phyloP scores from a whole-genome alignment of 1,140 invertebrate genomes.

The Aphaenogaster floridana region DNA sequence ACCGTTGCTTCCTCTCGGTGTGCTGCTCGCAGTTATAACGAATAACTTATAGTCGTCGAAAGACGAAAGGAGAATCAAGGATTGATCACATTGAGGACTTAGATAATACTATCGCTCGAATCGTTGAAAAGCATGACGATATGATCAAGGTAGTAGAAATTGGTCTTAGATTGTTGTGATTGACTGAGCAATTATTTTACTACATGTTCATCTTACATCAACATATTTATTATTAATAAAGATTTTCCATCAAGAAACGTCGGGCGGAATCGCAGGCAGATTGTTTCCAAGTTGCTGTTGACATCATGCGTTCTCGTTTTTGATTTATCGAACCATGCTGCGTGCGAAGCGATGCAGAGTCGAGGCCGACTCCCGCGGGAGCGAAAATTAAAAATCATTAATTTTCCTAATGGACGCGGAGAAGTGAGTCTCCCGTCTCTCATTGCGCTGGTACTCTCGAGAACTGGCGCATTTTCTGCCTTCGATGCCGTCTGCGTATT shows the following conservation, averaged over 20 bases:
- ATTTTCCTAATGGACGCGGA: constrained; percentile 79
- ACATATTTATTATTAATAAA: not conserved
- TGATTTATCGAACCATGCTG: not conserved
- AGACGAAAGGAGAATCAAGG: not conserved
- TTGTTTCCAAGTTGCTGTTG: constrained; percentile 8
- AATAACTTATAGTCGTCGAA: not conserved
- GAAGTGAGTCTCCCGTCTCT: constrained; percentile 71
- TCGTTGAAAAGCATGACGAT: not conserved
- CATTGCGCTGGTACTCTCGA: constrained; percentile 56
- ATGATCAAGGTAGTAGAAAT: not conserved
- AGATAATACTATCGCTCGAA: not conserved
- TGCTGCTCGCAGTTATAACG: constrained; percentile 9
- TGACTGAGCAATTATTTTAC: not conserved
- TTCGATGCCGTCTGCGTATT: constrained; percentile 45
- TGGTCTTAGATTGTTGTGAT: not conserved
- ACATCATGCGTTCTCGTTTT: not conserved
- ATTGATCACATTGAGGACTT: not conserved
- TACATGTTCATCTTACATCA: not conserved
- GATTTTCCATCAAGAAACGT: not conserved
- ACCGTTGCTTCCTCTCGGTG: not conserved
- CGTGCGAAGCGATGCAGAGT: not conserved
- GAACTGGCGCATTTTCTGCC: constrained; percentile 56
- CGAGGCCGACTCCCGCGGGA: constrained; percentile 9
- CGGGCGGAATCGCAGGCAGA: not conserved
- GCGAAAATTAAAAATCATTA: constrained; percentile 79